phyloP scores from a whole-genome alignment of 1,140 invertebrate genomes.

The Drosophila pseudoananassae region DNA sequence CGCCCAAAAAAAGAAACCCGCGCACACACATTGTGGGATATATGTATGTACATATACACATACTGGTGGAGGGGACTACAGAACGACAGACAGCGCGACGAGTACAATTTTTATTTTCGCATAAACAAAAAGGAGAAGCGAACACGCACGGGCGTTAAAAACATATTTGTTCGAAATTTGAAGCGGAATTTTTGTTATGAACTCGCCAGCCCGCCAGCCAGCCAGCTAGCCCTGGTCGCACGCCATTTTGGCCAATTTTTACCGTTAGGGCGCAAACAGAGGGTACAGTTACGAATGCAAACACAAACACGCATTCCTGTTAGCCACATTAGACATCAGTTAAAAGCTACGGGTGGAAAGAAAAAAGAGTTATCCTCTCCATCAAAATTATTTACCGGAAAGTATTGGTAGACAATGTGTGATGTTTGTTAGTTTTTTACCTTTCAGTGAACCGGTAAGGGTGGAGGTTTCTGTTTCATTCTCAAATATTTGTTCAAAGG shows the following conservation, averaged over 20 bases:
- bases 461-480: too few species aligned
- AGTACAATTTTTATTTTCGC: slow-evolving; percentile 52
- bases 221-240: slow-evolving; percentile 11
- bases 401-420: not conserved
- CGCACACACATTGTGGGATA: not conserved
- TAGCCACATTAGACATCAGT: slow-evolving; percentile 15
- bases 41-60: too few species aligned
- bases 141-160: slow-evolving; percentile 41
- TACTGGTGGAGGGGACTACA: not conserved
- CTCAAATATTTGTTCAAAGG: too few species aligned
- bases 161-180: slow-evolving; percentile 65
- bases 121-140: slow-evolving; percentile 34
- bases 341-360: not conserved
- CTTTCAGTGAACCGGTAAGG: not conserved
- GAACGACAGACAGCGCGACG: slow-evolving; percentile 14
- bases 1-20: not conserved
- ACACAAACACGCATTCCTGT: slow-evolving; percentile 7
- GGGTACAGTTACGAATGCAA: slow-evolving; percentile 58
- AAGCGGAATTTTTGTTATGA: slow-evolving; percentile 40
- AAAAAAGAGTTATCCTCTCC: not conserved
- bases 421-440: not conserved
- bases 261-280: slow-evolving; percentile 51
- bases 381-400: not conserved
- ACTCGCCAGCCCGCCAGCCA: not conserved
- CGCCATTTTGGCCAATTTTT: slow-evolving; percentile 61